Evolutionary conservation across 2,113 vertebrate genomes (phyloP).

Genomic region (Leptobrachium leishanense): DNA sequence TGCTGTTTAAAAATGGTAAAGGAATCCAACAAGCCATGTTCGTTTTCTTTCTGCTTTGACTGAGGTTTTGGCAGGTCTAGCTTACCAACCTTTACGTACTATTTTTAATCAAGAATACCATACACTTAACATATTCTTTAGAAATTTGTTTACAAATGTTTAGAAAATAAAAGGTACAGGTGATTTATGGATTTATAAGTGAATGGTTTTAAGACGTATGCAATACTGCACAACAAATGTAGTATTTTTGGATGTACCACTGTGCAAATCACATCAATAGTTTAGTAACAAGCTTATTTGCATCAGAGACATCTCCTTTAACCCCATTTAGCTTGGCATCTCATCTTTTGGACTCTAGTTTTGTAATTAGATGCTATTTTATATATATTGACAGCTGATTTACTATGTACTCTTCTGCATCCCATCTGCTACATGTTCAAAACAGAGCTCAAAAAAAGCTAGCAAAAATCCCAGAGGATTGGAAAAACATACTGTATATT

Average conservation of each 20-base stretch:
- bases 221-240: too few species aligned
- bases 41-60: too few species aligned
- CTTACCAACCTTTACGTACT: too few species aligned
- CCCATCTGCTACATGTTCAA: slow-evolving; percentile 38
- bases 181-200: too few species aligned
- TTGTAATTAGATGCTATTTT: slow-evolving; percentile 6
- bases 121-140: too few species aligned
- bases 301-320: background rate
- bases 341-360: slow-evolving; percentile 1
- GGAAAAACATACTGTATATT: slow-evolving; percentile 26
- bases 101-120: too few species aligned
- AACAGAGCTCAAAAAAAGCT: slow-evolving; percentile 20
- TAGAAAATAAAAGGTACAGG: too few species aligned
- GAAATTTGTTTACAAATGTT: too few species aligned
- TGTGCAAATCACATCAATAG: background rate
- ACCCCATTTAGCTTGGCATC: background rate
- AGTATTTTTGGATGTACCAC: background rate
- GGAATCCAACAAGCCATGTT: too few species aligned
- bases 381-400: slow-evolving; percentile 25
- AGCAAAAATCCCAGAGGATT: slow-evolving; percentile 23
- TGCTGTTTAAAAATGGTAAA: too few species aligned
- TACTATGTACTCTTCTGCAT: slow-evolving; percentile 20
- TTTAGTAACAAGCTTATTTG: background rate
- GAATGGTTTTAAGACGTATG: too few species aligned
- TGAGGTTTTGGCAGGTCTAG: too few species aligned